Percentiles rank a stretch among this genome's conserved stretches.
phyloP scores from a whole-genome alignment of 2,888 invertebrate species.

The Galerucella nymphaeae region DNA sequence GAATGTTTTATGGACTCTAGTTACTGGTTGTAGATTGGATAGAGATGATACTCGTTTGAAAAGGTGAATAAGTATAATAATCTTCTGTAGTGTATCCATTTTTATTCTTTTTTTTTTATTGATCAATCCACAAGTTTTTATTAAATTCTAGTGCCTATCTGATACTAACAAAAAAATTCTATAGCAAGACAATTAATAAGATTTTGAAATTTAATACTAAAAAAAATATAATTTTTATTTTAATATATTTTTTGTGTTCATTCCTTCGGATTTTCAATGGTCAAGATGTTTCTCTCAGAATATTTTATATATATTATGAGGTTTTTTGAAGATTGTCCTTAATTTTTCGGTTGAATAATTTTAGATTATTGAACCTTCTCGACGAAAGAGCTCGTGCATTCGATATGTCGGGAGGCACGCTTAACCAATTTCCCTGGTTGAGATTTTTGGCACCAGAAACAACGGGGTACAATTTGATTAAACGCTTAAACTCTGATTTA shows the following conservation, averaged over 20 bases:
- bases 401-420: conserved; percentile 62
- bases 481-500: conserved; percentile 69
- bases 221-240: too few relatives aligned
- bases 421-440: conserved; percentile 73
- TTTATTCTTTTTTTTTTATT: too few relatives aligned
- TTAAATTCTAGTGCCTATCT: too few relatives aligned
- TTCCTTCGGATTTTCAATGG: too few relatives aligned
- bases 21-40: conserved; percentile 66
- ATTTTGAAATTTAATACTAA: too few relatives aligned
- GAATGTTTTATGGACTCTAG: conserved; percentile 74
- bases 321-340: neutral
- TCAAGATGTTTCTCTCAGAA: too few relatives aligned
- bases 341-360: neutral
- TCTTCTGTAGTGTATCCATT: too few relatives aligned
- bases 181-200: too few relatives aligned
- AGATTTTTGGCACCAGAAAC: conserved; percentile 71
- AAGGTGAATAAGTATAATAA: conserved; percentile 5
- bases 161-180: too few relatives aligned
- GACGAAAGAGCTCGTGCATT: conserved; percentile 68
- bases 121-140: too few relatives aligned
- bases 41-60: conserved; percentile 63
- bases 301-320: too few relatives aligned
- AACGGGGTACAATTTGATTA: conserved; percentile 72
- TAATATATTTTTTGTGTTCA: too few relatives aligned
- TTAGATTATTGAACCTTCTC: conserved; percentile 65